phyloP scores from a whole-genome alignment of 2,888 invertebrate species.

The Tanypteryx hageni region DNA sequence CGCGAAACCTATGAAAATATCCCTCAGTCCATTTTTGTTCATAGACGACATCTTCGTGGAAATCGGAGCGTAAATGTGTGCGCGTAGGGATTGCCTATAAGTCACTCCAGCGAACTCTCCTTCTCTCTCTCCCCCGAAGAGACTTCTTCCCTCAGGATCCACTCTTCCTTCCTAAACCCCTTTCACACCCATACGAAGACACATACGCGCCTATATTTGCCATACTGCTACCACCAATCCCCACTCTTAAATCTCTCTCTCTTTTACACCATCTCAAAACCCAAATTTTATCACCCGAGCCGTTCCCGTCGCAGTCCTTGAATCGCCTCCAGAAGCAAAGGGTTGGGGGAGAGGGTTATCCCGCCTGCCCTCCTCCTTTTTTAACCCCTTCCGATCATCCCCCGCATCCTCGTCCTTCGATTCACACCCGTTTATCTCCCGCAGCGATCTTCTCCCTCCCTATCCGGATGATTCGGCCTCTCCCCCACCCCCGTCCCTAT shows the following conservation, averaged over 20 bases:
- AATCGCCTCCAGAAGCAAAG: not conserved
- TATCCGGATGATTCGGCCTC: too few species aligned
- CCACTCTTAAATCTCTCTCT: not conserved
- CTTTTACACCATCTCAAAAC: not conserved
- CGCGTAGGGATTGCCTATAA: slow-evolving; percentile 17
- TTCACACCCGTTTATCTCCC: too few species aligned
- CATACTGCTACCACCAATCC: not conserved
- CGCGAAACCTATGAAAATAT: not conserved
- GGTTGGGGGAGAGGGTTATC: not conserved
- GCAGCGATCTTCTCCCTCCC: too few species aligned
- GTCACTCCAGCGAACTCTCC: not conserved
- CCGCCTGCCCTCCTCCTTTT: too few species aligned
- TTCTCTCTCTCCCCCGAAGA: not conserved
- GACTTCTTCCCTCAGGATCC: not conserved
- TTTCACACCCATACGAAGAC: not conserved
- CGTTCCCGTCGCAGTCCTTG: not conserved
- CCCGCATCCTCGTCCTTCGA: too few species aligned
- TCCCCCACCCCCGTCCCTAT: not conserved
- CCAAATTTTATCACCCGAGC: slow-evolving; percentile 3
- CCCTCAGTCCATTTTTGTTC: slow-evolving; percentile 8
- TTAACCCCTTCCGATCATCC: too few species aligned
- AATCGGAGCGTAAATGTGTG: not conserved
- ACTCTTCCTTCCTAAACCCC: not conserved
- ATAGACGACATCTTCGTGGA: slow-evolving; percentile 6
- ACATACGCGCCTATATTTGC: not conserved